phyloP scores from a whole-genome alignment of 2,888 invertebrate genomes.

The Malacosoma neustria region DNA sequence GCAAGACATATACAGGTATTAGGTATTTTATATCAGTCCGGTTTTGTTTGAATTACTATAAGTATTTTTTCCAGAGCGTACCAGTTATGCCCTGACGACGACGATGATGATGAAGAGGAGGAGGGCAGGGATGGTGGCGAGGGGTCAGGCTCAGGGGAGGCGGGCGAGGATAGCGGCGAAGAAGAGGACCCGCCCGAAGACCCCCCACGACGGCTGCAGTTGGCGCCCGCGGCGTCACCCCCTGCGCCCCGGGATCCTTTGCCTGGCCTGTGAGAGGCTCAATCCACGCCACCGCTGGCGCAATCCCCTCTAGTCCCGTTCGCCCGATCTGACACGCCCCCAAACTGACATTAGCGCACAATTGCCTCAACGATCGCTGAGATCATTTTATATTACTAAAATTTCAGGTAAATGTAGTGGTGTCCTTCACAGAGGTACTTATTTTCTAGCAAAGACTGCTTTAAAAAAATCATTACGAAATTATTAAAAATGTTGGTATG shows the following conservation, averaged over 20 bases:
- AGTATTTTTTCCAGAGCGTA: slow-evolving; percentile 54
- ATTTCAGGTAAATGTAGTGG: no score
- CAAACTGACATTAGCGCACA: no score
- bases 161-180: slow-evolving; percentile 34
- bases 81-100: slow-evolving; percentile 64
- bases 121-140: slow-evolving; percentile 38
- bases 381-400: no score
- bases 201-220: slow-evolving; percentile 11
- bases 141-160: slow-evolving; percentile 38
- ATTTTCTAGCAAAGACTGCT: no score
- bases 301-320: slow-evolving; percentile 13
- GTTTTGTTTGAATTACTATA: no score
- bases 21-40: no score
- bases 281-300: slow-evolving; percentile 11
- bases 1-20: no score
- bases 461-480: no score
- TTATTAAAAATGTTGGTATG: no score
- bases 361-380: no score
- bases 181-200: slow-evolving; percentile 22
- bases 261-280: slow-evolving; percentile 11
- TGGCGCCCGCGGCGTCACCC: slow-evolving; percentile 10
- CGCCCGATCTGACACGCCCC: slow-evolving; percentile 8
- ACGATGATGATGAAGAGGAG: slow-evolving; percentile 65
- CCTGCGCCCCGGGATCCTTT: slow-evolving; percentile 13
- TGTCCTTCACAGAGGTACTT: no score